Evolutionary conservation across 2,113 vertebrate species (phyloP), one percentile per base, ranked within the genome.

Genomic region (Balaenoptera acutorostrata): DNA sequence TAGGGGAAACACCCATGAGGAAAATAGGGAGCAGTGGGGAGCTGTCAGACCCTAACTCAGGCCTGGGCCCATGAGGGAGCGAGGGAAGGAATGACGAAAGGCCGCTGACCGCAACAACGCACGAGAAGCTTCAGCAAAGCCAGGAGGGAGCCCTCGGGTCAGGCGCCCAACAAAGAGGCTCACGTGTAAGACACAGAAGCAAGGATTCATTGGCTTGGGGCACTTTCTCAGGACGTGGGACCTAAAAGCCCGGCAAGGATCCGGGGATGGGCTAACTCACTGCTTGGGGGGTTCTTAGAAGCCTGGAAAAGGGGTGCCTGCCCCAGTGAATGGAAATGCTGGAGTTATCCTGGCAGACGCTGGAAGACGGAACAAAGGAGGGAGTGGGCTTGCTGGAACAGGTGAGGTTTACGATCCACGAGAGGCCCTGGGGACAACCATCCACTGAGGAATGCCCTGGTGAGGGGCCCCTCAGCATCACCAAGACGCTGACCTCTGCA

Each of bases 21-120:
- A 31, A 82, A 82, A 44, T 0, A 3, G 31, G 41, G 6, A 55
- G 9, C 15, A 39, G 21, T 31, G 25, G 52, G 29, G 27, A 33
- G 10, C 31, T 29, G 14, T 44, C 13, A 31, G 71, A 7, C 14
- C n/a, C 20, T 49, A 46, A 20, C n/a, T 14, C 66, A 41, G 14
- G 2, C 64, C 46, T 44, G 31, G 55, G 31, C 15, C 31, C 8
- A 0, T 10, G 71, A 14, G 17, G 18, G 49, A 25, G 25, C 14
- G 5, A n/a, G 15, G 20, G 52, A 46, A 36, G 18, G 41, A 68
- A 39, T 0, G 5, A 9, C 23, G 25, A 39, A 27, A 29, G 12
- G 15, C 21, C 1, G 0, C 5, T 8, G 11, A 39, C 11, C 71
- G 29, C 66, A 33, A 3, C 6, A 18, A 94, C 14, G 20, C 2